Percentiles rank a stretch among this genome's conserved stretches.
These are phyloP conservation scores for Ctena decussata DNA, from an alignment of 2,888 invertebrate species.

Conservation along the genomic window DNA sequence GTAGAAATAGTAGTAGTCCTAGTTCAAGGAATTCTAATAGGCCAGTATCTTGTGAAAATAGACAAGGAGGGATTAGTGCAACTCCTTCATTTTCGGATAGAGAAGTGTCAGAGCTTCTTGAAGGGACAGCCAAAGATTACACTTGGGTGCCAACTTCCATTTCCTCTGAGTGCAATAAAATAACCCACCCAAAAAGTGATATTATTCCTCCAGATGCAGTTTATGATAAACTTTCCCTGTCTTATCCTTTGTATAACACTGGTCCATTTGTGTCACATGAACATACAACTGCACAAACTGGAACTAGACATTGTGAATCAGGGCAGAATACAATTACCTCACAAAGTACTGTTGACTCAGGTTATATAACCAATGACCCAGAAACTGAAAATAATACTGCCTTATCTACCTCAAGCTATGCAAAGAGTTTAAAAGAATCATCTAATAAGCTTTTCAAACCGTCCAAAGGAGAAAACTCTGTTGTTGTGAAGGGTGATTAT, in stretches of 20 bases:
- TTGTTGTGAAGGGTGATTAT: conserved; percentile 2
- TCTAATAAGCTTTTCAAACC: conserved; percentile 60
- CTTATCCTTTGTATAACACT: conserved; percentile 7
- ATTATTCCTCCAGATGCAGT: neutral
- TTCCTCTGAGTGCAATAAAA: conserved; percentile 8
- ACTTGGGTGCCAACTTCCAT: neutral
- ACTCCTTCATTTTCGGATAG: conserved; percentile 66
- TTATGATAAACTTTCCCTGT: neutral
- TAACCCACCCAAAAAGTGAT: neutral
- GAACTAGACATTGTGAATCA: conserved; percentile 72
- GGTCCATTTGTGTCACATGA: conserved; percentile 49
- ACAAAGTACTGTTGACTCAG: conserved; percentile 79
- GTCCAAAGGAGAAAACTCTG: conserved; percentile 42
- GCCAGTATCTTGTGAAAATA: conserved; percentile 20
- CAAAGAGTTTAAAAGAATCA: conserved; percentile 62
- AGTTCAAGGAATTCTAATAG: conserved; percentile 54
- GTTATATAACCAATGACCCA: conserved; percentile 79
- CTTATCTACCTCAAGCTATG: conserved; percentile 68
- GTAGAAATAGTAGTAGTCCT: conserved; percentile 65
- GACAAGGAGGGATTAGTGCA: conserved; percentile 47
- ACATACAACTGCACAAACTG: conserved; percentile 46
- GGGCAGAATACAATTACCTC: conserved; percentile 76
- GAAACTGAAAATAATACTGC: conserved; percentile 68
- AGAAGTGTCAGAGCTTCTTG: conserved; percentile 68
- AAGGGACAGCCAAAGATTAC: conserved; percentile 12